These are phyloP conservation scores for Gambusia affinis DNA, from an alignment of 2,113 vertebrate genomes.

Conservation along the genomic window DNA sequence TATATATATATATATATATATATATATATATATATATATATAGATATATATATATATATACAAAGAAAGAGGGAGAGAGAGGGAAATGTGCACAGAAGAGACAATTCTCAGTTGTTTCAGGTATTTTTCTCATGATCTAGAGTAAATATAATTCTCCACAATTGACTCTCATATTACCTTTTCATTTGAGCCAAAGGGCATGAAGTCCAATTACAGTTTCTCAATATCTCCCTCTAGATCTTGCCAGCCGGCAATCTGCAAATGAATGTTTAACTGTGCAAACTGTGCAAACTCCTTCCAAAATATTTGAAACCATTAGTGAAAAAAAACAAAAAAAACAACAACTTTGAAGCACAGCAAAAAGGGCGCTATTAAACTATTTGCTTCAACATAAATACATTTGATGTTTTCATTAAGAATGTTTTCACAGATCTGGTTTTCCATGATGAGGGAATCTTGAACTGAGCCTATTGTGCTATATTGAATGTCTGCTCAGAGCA, in stretches of 20 bases:
- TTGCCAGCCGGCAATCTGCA: slow-evolving; percentile 75
- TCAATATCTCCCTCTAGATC: slow-evolving; percentile 71
- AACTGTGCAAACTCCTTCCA: slow-evolving; percentile 70
- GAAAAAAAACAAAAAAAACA: slow-evolving; percentile 42
- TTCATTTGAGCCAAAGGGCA: slow-evolving; percentile 68
- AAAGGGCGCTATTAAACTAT: slow-evolving; percentile 63
- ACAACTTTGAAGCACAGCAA: slow-evolving; percentile 63
- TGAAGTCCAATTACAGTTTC: slow-evolving; percentile 72
- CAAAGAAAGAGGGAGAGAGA: neutral
- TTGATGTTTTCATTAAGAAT: slow-evolving; percentile 63
- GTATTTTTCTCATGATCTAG: slow-evolving; percentile 35
- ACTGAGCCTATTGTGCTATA: slow-evolving; percentile 44
- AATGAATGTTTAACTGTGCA: slow-evolving; percentile 75
- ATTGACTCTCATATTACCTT: slow-evolving; percentile 63
- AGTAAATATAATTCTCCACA: slow-evolving; percentile 58
- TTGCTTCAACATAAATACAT: slow-evolving; percentile 67
- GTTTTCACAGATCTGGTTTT: slow-evolving; percentile 67
- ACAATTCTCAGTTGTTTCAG: slow-evolving; percentile 40
- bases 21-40: neutral
- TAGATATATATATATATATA: neutral
- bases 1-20: neutral
- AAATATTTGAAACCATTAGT: slow-evolving; percentile 76
- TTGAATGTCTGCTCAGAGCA: slow-evolving; percentile 34
- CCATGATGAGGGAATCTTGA: slow-evolving; percentile 46
- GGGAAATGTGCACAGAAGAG: neutral